A percentile compares a stretch with the other conserved stretches of the same genome.
These are phyloP conservation scores for Mayetiola destructor DNA, from an alignment of 2,888 invertebrate species.

Conservation along the genomic window DNA sequence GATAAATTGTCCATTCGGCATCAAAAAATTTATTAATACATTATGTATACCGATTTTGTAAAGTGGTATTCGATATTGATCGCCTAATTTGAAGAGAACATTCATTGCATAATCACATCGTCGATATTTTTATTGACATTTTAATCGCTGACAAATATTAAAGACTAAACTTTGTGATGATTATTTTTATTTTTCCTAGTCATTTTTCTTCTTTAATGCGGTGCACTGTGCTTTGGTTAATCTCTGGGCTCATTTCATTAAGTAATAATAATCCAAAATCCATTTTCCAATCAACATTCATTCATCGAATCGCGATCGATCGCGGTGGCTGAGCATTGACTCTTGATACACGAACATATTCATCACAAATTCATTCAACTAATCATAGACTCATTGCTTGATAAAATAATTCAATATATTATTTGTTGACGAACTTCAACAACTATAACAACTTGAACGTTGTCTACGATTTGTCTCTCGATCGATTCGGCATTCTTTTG, in stretches of 20 bases:
- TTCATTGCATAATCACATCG: background rate
- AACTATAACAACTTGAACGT: background rate
- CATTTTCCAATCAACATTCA: background rate
- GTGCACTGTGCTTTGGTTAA: no score
- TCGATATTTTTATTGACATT: slow-evolving; percentile 2
- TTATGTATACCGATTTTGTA: background rate
- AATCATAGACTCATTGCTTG: no score
- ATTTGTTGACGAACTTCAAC: no score
- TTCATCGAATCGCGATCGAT: background rate
- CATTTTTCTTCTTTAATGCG: no score
- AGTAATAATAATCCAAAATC: no score
- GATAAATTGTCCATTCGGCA: no score
- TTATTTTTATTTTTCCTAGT: no score
- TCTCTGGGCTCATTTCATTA: no score
- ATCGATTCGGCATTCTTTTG: background rate
- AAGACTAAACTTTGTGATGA: no score
- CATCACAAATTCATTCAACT: no score
- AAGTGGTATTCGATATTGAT: background rate
- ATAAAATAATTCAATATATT: no score
- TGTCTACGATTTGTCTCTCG: background rate
- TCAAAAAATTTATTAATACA: no score
- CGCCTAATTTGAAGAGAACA: background rate
- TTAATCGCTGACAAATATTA: slow-evolving; percentile 2
- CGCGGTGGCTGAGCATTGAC: background rate
- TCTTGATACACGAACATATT: background rate